A percentile compares a stretch with the other conserved stretches of the same genome.
phyloP scores from a whole-genome alignment of 2,113 vertebrate species.

The Hypomesus transpacificus region DNA sequence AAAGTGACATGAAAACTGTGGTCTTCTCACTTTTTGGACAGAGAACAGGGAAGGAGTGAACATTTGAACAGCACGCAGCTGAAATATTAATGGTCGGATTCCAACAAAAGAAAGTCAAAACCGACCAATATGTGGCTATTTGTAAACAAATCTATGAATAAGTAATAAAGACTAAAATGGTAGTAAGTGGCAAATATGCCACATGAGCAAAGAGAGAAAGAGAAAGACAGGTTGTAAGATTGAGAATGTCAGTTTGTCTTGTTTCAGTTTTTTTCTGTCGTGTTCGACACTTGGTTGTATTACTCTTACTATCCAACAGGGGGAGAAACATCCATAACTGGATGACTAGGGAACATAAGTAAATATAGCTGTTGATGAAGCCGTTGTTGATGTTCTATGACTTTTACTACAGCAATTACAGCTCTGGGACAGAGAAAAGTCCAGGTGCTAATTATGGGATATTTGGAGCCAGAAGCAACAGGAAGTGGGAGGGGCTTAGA shows the following conservation, averaged over 20 bases:
- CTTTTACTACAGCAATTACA: not conserved
- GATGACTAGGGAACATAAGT: too few species aligned
- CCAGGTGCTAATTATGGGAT: not conserved
- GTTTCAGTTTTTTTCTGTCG: not conserved
- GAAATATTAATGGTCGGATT: slow-evolving; percentile 71
- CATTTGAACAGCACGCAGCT: slow-evolving; percentile 53
- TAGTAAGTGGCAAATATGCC: slow-evolving; percentile 51
- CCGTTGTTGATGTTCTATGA: not conserved
- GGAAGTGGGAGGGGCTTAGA: not conserved
- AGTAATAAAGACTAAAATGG: slow-evolving; percentile 62
- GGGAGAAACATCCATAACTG: too few species aligned
- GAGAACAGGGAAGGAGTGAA: slow-evolving; percentile 34
- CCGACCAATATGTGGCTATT: slow-evolving; percentile 21
- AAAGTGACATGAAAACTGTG: not conserved
- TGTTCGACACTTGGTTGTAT: not conserved
- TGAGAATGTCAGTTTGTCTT: not conserved
- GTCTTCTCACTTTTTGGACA: slow-evolving; percentile 28
- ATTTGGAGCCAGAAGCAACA: not conserved
- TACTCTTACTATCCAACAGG: not conserved
- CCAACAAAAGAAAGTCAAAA: slow-evolving; percentile 62
- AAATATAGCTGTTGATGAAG: not conserved
- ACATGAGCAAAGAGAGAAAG: slow-evolving; percentile 19
- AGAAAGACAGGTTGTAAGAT: not conserved
- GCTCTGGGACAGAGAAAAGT: not conserved
- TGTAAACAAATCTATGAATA: slow-evolving; percentile 59